Evolutionary conservation across 1,140 invertebrate species (phyloP).

Genomic region (Whitmania pigra): DNA sequence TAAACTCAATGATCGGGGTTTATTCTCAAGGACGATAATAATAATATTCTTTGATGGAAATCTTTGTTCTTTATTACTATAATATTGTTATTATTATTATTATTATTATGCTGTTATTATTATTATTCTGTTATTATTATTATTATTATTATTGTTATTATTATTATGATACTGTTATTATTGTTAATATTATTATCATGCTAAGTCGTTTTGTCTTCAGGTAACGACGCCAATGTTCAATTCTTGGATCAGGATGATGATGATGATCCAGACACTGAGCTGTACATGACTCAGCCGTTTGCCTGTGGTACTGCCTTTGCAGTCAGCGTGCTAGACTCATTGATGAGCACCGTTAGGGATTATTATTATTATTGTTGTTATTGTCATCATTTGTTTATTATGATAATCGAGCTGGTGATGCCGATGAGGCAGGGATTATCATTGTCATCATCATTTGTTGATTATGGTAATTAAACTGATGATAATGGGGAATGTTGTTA

Average conservation of each 20-base stretch:
- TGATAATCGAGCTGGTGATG: background rate
- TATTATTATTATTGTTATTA: too few species aligned
- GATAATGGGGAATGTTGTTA: too few species aligned
- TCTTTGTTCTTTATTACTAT: too few species aligned
- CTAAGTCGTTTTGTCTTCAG: slow-evolving; percentile 2
- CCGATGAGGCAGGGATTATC: background rate
- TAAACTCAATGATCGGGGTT: too few species aligned
- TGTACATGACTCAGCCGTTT: slow-evolving; percentile 95
- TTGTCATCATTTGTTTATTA: background rate
- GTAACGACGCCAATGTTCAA: slow-evolving; percentile 91
- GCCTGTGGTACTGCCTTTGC: slow-evolving; percentile 97
- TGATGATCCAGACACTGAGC: slow-evolving; percentile 92
- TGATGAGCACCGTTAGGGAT: slow-evolving; percentile 79
- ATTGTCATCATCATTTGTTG: slow-evolving; percentile 2
- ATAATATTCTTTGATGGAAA: too few species aligned
- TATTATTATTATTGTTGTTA: background rate
- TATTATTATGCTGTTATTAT: too few species aligned
- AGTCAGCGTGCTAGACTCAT: slow-evolving; percentile 90
- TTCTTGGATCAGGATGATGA: slow-evolving; percentile 96
- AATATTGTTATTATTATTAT: too few species aligned
- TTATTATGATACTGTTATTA: too few species aligned
- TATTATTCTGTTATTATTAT: too few species aligned
- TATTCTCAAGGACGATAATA: too few species aligned
- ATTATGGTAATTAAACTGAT: too few species aligned
- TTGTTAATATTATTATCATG: too few species aligned